phyloP scores from a whole-genome alignment of 2,113 vertebrate species.

The Tupaia chinensis region DNA sequence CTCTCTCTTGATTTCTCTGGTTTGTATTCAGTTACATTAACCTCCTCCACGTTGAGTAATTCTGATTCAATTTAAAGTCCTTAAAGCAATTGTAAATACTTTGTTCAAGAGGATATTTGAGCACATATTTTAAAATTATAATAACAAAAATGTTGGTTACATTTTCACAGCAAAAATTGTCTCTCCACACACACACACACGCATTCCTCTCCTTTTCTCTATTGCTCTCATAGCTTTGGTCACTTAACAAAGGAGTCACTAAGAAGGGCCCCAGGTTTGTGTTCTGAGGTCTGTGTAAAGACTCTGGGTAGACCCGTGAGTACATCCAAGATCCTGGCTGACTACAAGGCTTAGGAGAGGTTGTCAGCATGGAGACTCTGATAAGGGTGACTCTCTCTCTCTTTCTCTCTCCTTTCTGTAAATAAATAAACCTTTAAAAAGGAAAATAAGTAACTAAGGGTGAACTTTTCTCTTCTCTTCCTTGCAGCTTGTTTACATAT shows the following conservation, averaged over 20 bases:
- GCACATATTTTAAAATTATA: neutral
- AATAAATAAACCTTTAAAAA: too few species aligned
- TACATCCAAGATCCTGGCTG: too few species aligned
- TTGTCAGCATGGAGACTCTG: too few species aligned
- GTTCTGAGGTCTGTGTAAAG: too few species aligned
- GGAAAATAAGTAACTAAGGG: neutral
- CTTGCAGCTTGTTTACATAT: neutral
- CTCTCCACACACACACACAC: too few species aligned
- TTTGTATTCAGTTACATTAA: slow-evolving; percentile 37
- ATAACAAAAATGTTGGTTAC: neutral
- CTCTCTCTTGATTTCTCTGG: neutral
- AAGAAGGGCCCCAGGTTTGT: neutral
- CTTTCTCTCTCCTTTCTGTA: too few species aligned
- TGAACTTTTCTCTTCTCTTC: neutral
- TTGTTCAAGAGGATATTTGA: neutral
- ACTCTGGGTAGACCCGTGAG: too few species aligned
- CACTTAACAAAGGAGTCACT: neutral
- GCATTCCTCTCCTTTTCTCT: too few species aligned
- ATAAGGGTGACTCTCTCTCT: too few species aligned
- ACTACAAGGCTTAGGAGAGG: too few species aligned
- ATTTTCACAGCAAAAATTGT: neutral
- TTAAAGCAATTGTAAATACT: neutral
- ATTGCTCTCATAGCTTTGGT: neutral
- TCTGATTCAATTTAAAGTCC: slow-evolving; percentile 8
- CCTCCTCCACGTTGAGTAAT: neutral